Percentiles rank a stretch among this genome's conserved stretches.
phyloP scores from a whole-genome alignment of 2,113 vertebrate genomes.

The Rhinolophus ferrumequinum region DNA sequence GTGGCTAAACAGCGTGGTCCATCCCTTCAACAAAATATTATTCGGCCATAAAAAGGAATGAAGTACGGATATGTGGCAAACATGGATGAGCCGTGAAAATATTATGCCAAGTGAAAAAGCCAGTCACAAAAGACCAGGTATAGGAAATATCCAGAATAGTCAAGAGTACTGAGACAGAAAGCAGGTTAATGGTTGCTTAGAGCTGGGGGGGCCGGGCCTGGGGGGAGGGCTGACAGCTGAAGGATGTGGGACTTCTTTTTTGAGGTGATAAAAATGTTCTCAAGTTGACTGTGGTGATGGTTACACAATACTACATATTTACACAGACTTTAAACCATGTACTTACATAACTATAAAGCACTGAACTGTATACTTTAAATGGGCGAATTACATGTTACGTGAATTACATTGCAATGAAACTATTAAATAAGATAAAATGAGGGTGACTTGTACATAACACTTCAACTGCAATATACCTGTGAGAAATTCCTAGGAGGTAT shows the following conservation, averaged over 20 bases:
- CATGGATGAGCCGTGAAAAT: neutral
- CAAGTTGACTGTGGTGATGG: neutral
- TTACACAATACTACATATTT: accelerated
- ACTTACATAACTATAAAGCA: neutral
- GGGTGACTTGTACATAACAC: neutral
- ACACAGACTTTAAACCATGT: neutral
- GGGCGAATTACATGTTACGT: accelerated
- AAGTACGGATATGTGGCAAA: accelerated
- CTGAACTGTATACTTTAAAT: neutral
- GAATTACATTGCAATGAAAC: neutral
- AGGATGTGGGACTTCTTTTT: neutral
- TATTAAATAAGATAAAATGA: neutral
- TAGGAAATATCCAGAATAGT: neutral
- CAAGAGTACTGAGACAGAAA: neutral
- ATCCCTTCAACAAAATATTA: no score
- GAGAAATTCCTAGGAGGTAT: neutral
- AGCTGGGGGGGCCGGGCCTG: neutral
- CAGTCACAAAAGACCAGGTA: neutral
- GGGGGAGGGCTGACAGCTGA: neutral
- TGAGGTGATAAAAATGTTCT: no score
- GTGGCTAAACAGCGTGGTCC: accelerated
- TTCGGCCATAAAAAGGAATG: neutral
- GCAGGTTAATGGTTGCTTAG: accelerated
- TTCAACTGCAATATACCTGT: neutral
- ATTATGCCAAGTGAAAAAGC: neutral